Evolutionary conservation across 2,797 vertebrate species (phyloP), one percentile per base, ranked within the genome.

Genomic region (Macropodus opercularis): DNA sequence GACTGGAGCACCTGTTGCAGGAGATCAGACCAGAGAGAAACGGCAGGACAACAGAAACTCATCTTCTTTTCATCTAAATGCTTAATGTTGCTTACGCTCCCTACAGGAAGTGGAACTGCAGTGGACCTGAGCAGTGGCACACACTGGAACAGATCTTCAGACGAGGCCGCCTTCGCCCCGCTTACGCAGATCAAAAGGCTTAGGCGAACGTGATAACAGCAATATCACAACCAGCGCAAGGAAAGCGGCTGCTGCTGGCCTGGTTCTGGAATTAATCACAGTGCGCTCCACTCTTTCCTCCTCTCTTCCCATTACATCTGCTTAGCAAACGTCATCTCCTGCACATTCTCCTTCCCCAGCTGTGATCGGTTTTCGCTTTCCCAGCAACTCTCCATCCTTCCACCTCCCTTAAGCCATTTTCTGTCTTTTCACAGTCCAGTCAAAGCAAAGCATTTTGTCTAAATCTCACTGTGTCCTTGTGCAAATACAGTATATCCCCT

Each of bases 181-280:
- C 78, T 85, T 79, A 83, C 56, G 80, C 70, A 71, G 75, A 81
- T 85, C 74, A 79, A 81, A 87, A 74, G 76, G 76, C 77, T 84
- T 78, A 77, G 60, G 4, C 39, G 1, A 69, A 75, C 52, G 59
- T 63, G 65, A 83, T 81, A 81, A 89, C 77, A 63, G 67, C 80
- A 87, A 75, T 58, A 81, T 84, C 75, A 68, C 71, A 46, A 46
- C 49, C 46, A 0, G 18, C 46, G 27, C 59, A 49, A 73, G 72
- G 55, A 54, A 50, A 66, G 6, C 24, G 4, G 63, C 51, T 38
- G n/a, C 53, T 17, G 12, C 8, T 46, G 27, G 75, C 63, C 56
- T 67, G 59, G 71, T 77, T 73, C 61, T 43, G 0, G 0, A 60
- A 70, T 79, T 72, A 69, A 39, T 55, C 21, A 44, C 22, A 39